Conservation (phyloP, 2,797 vertebrate species). For the Meda fulgida region DNA sequence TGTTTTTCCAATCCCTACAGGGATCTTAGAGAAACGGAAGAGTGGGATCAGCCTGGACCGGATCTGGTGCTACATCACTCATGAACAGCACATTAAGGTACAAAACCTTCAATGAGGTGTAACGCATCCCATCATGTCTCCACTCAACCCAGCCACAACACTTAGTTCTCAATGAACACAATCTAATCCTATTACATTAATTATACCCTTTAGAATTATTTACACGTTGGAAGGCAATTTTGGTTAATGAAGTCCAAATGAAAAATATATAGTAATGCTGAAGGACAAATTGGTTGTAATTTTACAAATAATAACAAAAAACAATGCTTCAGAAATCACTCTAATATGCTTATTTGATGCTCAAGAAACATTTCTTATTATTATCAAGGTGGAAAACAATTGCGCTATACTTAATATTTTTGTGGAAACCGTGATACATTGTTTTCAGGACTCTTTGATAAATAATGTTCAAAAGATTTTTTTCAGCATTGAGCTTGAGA, state of each 20-base stretch:
- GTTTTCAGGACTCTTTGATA: background rate
- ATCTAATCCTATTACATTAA: slow-evolving; percentile 18
- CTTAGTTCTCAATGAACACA: slow-evolving; percentile 20
- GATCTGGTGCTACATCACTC: slow-evolving; percentile 69
- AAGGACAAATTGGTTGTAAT: background rate
- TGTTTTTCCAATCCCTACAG: slow-evolving; percentile 76
- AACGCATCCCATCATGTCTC: slow-evolving; percentile 17
- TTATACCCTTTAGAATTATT: slow-evolving; percentile 11
- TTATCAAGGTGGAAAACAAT: background rate
- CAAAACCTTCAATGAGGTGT: slow-evolving; percentile 28
- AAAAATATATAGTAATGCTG: background rate
- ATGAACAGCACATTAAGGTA: slow-evolving; percentile 65
- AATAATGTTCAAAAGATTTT: background rate
- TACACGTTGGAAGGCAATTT: background rate
- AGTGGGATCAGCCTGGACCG: slow-evolving; percentile 63
- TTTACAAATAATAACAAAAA: background rate
- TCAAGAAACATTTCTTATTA: background rate
- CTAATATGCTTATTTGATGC: background rate
- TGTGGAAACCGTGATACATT: background rate
- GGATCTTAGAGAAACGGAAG: slow-evolving; percentile 69
- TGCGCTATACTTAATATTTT: background rate
- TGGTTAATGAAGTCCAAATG: background rate
- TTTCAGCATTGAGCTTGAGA: background rate
- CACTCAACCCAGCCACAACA: slow-evolving; percentile 18
- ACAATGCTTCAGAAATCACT: background rate